phyloP scores from a whole-genome alignment of 2,888 invertebrate genomes.

The Malthinus seriepunctatus region DNA sequence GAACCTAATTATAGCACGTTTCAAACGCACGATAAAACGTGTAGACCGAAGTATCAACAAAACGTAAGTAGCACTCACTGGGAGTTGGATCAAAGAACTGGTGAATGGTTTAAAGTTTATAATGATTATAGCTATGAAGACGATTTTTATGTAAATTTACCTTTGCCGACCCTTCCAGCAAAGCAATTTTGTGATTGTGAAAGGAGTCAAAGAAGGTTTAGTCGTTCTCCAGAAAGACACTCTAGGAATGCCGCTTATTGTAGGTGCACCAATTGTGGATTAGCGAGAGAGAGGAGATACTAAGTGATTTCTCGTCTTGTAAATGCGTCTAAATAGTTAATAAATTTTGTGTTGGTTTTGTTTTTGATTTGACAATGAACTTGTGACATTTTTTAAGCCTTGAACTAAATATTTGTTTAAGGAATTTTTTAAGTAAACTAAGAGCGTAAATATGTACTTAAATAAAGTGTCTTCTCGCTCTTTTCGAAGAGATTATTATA shows the following conservation, averaged over 20 bases:
- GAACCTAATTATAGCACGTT: neutral
- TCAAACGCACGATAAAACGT: too few relatives aligned
- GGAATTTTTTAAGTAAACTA: too few relatives aligned
- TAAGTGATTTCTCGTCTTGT: too few relatives aligned
- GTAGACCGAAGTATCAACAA: neutral
- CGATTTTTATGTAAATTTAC: neutral
- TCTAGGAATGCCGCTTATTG: neutral
- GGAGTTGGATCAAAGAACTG: conserved; percentile 42
- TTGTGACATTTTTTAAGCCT: too few relatives aligned
- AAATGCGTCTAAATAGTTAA: too few relatives aligned
- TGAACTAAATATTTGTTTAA: too few relatives aligned
- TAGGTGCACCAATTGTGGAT: conserved; percentile 15
- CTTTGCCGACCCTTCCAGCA: neutral
- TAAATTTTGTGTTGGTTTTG: too few relatives aligned
- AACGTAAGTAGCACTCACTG: conserved; percentile 27
- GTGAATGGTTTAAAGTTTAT: conserved; percentile 44
- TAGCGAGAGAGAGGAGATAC: neutral
- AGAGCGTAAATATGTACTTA: too few relatives aligned
- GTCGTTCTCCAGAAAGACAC: neutral
- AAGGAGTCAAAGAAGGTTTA: neutral
- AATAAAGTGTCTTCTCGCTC: too few relatives aligned
- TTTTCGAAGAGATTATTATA: too few relatives aligned
- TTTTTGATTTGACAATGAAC: too few relatives aligned
- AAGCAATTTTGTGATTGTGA: conserved; percentile 2
- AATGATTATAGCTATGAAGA: conserved; percentile 15